Percentiles rank a stretch among this genome's conserved stretches.
Conservation (phyloP, 2,113 vertebrate species). For the Stigmatopora argus region DNA sequence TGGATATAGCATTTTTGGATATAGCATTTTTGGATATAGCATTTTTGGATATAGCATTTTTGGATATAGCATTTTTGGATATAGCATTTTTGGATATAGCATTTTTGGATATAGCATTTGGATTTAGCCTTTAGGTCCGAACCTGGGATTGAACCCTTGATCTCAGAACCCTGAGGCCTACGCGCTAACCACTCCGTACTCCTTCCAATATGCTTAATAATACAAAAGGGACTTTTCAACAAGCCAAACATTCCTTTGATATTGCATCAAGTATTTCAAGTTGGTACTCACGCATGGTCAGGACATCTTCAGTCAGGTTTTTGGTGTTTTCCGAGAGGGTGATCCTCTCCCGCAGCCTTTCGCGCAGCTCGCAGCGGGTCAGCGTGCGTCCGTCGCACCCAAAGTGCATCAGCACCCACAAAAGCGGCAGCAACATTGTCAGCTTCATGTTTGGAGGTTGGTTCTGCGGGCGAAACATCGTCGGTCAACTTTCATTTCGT, state of each 20-base stretch:
- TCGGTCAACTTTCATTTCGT: neutral
- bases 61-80: no score
- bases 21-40: no score
- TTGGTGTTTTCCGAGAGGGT: neutral
- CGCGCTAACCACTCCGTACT: no score
- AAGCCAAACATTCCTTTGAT: neutral
- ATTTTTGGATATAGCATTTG: no score
- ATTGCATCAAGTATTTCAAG: neutral
- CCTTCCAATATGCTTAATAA: no score
- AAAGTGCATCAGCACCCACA: neutral
- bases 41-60: no score
- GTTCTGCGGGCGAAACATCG: no score
- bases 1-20: no score
- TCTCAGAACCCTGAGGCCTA: no score
- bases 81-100: no score
- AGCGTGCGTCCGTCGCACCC: neutral
- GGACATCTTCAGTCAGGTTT: neutral
- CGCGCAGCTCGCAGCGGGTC: slow-evolving; percentile 1
- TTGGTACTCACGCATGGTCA: neutral
- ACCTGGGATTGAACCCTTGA: no score
- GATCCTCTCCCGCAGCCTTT: neutral
- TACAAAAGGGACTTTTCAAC: neutral
- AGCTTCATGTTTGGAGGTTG: neutral
- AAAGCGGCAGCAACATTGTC: neutral
- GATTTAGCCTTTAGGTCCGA: no score